A percentile compares a stretch with the other conserved stretches of the same genome.
Conservation (phyloP, 2,888 invertebrate species). For the Ectemnius lituratus region DNA sequence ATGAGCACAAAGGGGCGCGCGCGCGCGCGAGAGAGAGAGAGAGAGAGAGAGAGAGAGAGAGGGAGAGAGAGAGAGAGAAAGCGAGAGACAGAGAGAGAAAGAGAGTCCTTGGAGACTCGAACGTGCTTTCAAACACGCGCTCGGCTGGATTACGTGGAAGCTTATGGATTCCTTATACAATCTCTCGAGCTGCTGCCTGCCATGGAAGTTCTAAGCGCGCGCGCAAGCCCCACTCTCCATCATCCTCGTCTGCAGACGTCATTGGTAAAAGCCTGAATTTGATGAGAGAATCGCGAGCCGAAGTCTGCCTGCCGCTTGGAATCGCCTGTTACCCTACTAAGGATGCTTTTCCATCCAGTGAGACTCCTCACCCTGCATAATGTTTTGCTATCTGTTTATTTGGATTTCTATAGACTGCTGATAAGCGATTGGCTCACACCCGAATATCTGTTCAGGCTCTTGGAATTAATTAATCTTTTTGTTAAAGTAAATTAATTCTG, state of each 20-base stretch:
- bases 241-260: slow-evolving; percentile 11
- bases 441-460: no score
- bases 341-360: not conserved
- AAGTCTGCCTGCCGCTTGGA: slow-evolving; percentile 26
- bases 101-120: no score
- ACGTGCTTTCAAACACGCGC: slow-evolving; percentile 50
- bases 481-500: no score
- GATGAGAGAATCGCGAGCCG: slow-evolving; percentile 37
- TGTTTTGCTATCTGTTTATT: not conserved
- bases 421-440: no score
- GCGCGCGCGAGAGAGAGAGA: no score
- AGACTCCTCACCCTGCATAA: not conserved
- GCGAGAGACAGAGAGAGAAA: no score
- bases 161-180: slow-evolving; percentile 67
- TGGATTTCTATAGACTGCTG: not conserved
- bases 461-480: no score
- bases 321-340: not conserved
- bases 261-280: slow-evolving; percentile 50
- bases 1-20: no score
- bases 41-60: no score
- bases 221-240: slow-evolving; percentile 8
- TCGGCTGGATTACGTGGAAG: slow-evolving; percentile 57
- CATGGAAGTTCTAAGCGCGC: slow-evolving; percentile 18
- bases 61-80: no score
- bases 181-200: slow-evolving; percentile 52